Evolutionary conservation across 2,797 vertebrate genomes (phyloP), one percentile per base, ranked within the genome.

Genomic region (Gambusia yucatana): DNA sequence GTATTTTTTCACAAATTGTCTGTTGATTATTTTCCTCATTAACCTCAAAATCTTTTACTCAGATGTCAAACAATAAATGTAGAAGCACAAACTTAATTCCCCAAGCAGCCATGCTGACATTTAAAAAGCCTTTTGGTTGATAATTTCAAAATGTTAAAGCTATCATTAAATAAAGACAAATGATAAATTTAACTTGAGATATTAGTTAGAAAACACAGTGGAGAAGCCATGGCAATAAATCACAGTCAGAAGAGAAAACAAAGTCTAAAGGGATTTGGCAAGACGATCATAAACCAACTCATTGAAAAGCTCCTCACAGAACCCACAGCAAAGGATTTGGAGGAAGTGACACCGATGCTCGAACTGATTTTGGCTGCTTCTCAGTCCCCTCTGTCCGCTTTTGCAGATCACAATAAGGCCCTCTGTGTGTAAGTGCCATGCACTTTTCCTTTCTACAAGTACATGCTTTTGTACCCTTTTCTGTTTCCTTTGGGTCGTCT

Each of bases 401-500:
- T 74, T 57, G 79, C 25, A 77, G 76, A 84, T 81, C 85, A 83
- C 80, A 84, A 85, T 48, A 79, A 79, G 73, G 69, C 36, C 25
- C 61, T 87, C 52, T 80, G 71, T 87, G 70, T 83, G 74, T 59
- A 6, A 57, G 72, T 81, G 87, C 79, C 84, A 84, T 78, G 73
- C 77, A 74, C 78, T 80, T 82, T 88, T 59, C 78, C 76, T 85
- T 76, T 80, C 69, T 81, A 74, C 61, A n/a, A 72, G 77, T 78
- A 83, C 84, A 77, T 67, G 86, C 75, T 86, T 85, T 85, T 85
- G 72, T 79, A 72, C 81, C 84, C 78, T 73, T 30, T 77, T 84
- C 77, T 77, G 77, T 83, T 90, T 88, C 89, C 82, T 80, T 83
- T 76, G 80, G 81, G 80, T 69, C 39, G 76, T 90, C 78, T 88